Base-by-base conservation (phyloP, 1,140 invertebrate genomes). In the Lethocerus indicus region DNA sequence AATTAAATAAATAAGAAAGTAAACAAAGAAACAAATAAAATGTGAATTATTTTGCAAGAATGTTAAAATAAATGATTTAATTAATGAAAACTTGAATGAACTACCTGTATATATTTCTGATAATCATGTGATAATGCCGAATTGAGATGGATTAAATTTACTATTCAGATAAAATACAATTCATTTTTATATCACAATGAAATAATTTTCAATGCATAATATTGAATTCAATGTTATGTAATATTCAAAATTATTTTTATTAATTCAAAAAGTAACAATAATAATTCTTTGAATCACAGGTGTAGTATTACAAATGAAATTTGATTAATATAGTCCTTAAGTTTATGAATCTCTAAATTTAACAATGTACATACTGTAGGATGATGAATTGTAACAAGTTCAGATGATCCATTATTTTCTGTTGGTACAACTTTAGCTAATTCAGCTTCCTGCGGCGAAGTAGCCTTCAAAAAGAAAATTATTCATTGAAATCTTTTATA, bases 331-430 rank as follows among this genome's bases (percentile, higher is more conserved):
- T 40, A 14, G 16, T 18, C 37, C 20, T 4, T 18, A 23, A 23
- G 13, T 29, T 23, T 18, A 18, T 32, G n/a, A 26, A 40, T 20
- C 13, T 39, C 3, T 16, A 39, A 49, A 39, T 40, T 18, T 2
- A 25, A 16, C 18, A 40, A 24, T 12, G 3, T 49, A 57, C 49
- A 62, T 68, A 81, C 72, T 59, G 74, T 71, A 3, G 67, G 63
- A 57, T 75, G 71, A 53, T 81, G 71, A n/a, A 98, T 67, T 52
- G 67, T 73, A 2, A 98, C 88, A 48, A 98, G 69, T 69, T 98
- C 94, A 25, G 91, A 79, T 57, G 83, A 92, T 48, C 95, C 95
- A 79, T 98, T 98, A 62, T 98, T 98, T 7, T 87, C 79, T 20
- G 89, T 95, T 29, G 95, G 95, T 13, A 93, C 79, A 48, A 98